Percentiles rank a stretch among this genome's conserved stretches.
phyloP scores from a whole-genome alignment of 2,888 invertebrate genomes.

The Masnerella sp. region DNA sequence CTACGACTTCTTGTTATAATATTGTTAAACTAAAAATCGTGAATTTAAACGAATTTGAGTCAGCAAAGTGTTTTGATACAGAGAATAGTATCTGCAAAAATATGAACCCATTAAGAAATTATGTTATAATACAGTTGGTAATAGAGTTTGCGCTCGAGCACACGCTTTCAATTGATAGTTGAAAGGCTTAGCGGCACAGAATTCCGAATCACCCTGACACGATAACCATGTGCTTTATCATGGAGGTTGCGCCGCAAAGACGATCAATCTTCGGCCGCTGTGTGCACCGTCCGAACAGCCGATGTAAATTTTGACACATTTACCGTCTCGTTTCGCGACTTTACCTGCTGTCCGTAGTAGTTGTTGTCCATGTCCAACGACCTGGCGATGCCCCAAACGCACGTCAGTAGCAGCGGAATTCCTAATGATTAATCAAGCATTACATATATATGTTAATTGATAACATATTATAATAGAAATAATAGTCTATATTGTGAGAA shows the following conservation, averaged over 20 bases:
- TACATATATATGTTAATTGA: too few relatives aligned
- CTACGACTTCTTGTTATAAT: too few relatives aligned
- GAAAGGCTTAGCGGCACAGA: constrained; percentile 21
- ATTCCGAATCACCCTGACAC: constrained; percentile 4
- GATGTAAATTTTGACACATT: constrained; percentile 16
- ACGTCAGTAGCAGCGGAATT: constrained; percentile 80
- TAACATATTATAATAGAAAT: too few relatives aligned
- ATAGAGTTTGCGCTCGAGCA: constrained; percentile 7
- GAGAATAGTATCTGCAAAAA: not conserved
- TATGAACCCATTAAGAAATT: constrained; percentile 2
- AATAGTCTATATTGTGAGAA: too few relatives aligned
- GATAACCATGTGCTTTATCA: constrained; percentile 6
- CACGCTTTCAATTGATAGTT: constrained; percentile 7
- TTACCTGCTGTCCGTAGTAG: constrained; percentile 67
- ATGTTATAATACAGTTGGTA: constrained; percentile 10
- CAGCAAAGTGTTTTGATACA: too few relatives aligned
- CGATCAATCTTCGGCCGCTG: constrained; percentile 15
- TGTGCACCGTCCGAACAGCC: not conserved
- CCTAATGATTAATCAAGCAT: too few relatives aligned
- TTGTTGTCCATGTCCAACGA: constrained; percentile 67
- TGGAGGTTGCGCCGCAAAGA: not conserved
- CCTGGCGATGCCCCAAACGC: constrained; percentile 81
- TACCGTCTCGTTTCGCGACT: constrained; percentile 32
- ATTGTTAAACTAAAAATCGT: not conserved
- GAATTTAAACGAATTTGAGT: not conserved